Evolutionary conservation across 2,113 vertebrate species (phyloP).

Genomic region (Anolis sagrei): DNA sequence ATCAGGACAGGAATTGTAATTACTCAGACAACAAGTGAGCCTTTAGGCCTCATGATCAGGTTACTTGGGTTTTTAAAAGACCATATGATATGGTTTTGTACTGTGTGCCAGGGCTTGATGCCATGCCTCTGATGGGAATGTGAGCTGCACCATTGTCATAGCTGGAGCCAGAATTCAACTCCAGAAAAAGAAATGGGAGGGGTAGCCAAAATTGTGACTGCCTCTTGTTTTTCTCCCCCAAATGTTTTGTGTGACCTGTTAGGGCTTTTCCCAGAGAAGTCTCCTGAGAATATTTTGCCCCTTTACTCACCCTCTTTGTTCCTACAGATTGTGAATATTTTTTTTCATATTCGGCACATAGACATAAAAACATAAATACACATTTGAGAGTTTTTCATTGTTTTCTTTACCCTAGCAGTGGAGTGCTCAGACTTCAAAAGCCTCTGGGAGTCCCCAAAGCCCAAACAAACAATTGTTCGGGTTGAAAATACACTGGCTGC

Average conservation of each 20-base stretch:
- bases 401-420: not conserved
- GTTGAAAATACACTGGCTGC: not conserved
- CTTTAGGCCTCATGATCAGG: slow-evolving; percentile 46
- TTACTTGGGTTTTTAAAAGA: slow-evolving; percentile 35
- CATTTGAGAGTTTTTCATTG: not conserved
- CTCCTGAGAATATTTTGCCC: not conserved
- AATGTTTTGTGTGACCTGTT: slow-evolving; percentile 4
- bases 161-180: not conserved
- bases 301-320: slow-evolving; percentile 10
- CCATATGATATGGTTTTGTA: slow-evolving; percentile 24
- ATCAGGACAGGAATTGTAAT: slow-evolving; percentile 65
- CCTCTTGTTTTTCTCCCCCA: not conserved
- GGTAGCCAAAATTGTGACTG: not conserved
- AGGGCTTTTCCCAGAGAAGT: not conserved
- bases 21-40: slow-evolving; percentile 50
- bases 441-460: slow-evolving; percentile 3
- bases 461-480: slow-evolving; percentile 16
- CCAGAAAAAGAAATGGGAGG: not conserved
- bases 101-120: not conserved
- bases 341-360: accelerated
- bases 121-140: not conserved
- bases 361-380: slow-evolving; percentile 7
- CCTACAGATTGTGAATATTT: slow-evolving; percentile 8
- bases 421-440: not conserved
- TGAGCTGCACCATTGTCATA: slow-evolving; percentile 1